Evolutionary conservation across 2,888 invertebrate species (phyloP).

Genomic region (Tipula lateralis): DNA sequence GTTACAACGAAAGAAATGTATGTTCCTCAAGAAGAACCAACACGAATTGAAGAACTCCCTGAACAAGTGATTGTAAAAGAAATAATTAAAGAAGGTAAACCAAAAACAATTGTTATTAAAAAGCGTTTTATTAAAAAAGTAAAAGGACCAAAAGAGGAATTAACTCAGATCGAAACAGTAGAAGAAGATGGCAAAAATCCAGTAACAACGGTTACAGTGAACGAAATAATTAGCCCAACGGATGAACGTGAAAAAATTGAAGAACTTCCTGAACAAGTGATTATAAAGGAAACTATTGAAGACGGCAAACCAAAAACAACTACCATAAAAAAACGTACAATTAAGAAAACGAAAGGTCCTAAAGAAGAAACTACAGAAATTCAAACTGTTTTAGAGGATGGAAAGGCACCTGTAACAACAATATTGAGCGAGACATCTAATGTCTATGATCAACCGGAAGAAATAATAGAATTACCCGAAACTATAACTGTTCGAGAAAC

Average conservation of each 20-base stretch:
- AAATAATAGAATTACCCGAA: slow-evolving; percentile 42
- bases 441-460: slow-evolving; percentile 41
- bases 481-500: slow-evolving; percentile 49
- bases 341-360: slow-evolving; percentile 43
- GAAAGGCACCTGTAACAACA: slow-evolving; percentile 42
- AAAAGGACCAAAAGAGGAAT: slow-evolving; percentile 46
- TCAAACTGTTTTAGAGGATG: slow-evolving; percentile 37
- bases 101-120: slow-evolving; percentile 46
- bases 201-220: slow-evolving; percentile 43
- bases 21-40: slow-evolving; percentile 38
- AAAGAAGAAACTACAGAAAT: slow-evolving; percentile 45
- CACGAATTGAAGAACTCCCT: slow-evolving; percentile 37
- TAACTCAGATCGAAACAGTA: slow-evolving; percentile 47
- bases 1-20: slow-evolving; percentile 41
- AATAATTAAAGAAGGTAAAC: slow-evolving; percentile 47
- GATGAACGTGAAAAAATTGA: slow-evolving; percentile 35
- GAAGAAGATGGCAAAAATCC: slow-evolving; percentile 50
- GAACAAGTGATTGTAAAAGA: slow-evolving; percentile 41
- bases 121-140: slow-evolving; percentile 51
- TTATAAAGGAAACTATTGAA: slow-evolving; percentile 43
- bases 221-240: slow-evolving; percentile 38
- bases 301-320: slow-evolving; percentile 41
- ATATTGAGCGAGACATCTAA: slow-evolving; percentile 40
- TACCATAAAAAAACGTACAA: slow-evolving; percentile 41
- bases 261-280: slow-evolving; percentile 42